Base-by-base conservation (phyloP, 2,797 vertebrate genomes). In the Danio choprae region DNA sequence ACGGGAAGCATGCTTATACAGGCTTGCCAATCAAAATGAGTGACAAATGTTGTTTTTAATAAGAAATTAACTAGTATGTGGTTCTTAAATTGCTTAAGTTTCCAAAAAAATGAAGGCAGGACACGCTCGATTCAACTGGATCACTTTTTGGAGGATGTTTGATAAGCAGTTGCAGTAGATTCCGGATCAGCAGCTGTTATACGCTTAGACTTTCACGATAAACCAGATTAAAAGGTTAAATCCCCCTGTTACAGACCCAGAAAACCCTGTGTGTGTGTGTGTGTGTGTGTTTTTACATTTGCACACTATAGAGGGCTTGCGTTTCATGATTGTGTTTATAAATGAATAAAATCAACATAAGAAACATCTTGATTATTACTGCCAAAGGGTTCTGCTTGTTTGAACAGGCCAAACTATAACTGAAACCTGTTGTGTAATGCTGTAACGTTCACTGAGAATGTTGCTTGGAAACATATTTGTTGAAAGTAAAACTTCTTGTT, bases 141-240 rank as follows among this genome's bases (percentile, higher is more conserved):
- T 41, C 38, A 8, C 10, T 20, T 55, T 20, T 41, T 41, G 15
- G 55, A 22, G 29, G 20, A 13, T 4, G 62, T 41, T 81, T 51
- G 58, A 44, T 10, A 43, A 15, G 40, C 22, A 43, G 40, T 63
- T 53, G 55, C 29, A 29, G 29, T 29, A 29, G 29, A 29, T 29
- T 29, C 29, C 29, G 29, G 29, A 29, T 29, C 29, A 55, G 82
- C 86, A 87, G 83, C 84, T 88, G 84, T 77, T 85, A 73, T 55
- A 44, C 74, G 56, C 36, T 53, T 22, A 29, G 40, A 78, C 65
- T 46, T 56, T 70, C 55, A 55, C 4, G 74, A 64, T 85, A 84
- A 89, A 90, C 84, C 83, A 82, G 87, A 90, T 87, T 88, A 90
- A 75, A 77, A 29, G 79, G 29, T 86, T 84, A 63, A 90, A 90